phyloP scores from a whole-genome alignment of 2,888 invertebrate species.

The Sphaeridia pumilis region DNA sequence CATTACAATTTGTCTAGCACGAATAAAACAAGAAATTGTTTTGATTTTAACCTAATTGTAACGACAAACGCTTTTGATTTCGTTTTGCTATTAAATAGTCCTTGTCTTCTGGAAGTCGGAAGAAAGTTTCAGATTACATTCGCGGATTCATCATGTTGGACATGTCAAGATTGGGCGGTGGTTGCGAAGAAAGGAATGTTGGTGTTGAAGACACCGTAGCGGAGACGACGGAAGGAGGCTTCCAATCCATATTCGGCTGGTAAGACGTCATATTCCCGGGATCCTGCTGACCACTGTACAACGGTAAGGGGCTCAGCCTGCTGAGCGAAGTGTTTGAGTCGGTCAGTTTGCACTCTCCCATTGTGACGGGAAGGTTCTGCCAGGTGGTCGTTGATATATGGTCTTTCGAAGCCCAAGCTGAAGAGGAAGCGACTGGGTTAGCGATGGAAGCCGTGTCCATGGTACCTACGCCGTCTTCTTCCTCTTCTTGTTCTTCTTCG shows the following conservation, averaged over 20 bases:
- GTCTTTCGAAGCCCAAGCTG: conserved; percentile 25
- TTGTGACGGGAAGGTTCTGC: conserved; percentile 31
- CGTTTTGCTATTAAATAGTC: too few relatives aligned
- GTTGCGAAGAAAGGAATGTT: conserved; percentile 4
- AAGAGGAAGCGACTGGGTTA: background rate
- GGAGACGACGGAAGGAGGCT: background rate
- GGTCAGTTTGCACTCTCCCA: conserved; percentile 35
- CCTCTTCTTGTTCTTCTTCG: conserved; percentile 20
- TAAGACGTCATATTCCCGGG: background rate
- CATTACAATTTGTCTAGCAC: too few relatives aligned
- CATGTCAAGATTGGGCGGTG: conserved; percentile 1
- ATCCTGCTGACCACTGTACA: conserved; percentile 13
- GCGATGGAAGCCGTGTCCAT: background rate
- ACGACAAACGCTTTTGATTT: too few relatives aligned
- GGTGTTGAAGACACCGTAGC: background rate
- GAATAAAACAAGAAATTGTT: too few relatives aligned
- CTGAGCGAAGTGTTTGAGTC: conserved; percentile 33
- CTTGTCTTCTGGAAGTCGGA: too few relatives aligned
- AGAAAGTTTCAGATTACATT: too few relatives aligned
- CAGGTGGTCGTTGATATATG: conserved; percentile 21
- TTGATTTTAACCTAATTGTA: too few relatives aligned
- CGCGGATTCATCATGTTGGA: background rate
- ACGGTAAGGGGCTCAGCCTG: conserved; percentile 29
- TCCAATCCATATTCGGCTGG: background rate
- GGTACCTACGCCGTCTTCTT: conserved; percentile 16